Evolutionary conservation across 1,140 invertebrate genomes (phyloP).

Genomic region (Tetramorium parvispinum): DNA sequence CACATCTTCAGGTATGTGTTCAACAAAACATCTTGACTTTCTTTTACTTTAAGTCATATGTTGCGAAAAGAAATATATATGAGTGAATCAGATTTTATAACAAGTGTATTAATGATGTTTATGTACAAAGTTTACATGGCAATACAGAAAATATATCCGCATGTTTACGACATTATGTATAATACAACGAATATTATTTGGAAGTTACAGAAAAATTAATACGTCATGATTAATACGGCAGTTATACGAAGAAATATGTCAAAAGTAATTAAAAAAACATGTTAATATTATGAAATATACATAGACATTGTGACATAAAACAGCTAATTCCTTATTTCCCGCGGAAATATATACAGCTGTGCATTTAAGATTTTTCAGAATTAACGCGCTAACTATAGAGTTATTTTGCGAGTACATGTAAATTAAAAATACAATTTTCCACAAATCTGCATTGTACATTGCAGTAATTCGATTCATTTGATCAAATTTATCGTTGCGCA

Average conservation of each 20-base stretch:
- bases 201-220: constrained; percentile 41
- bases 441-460: constrained; percentile 25
- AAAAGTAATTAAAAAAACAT: constrained; percentile 26
- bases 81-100: constrained; percentile 62
- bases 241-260: constrained; percentile 37
- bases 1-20: not conserved
- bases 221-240: constrained; percentile 56
- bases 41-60: not conserved
- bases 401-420: constrained; percentile 38
- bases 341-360: constrained; percentile 46
- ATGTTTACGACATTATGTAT: constrained; percentile 63
- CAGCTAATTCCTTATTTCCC: constrained; percentile 42
- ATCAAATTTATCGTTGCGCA: not conserved
- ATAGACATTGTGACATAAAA: constrained; percentile 65
- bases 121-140: constrained; percentile 79
- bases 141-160: constrained; percentile 68
- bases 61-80: constrained; percentile 20
- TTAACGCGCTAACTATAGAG: not conserved
- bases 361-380: constrained; percentile 20
- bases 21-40: not conserved
- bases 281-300: constrained; percentile 62
- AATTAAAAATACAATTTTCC: constrained; percentile 33
- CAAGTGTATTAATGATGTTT: constrained; percentile 76
- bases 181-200: constrained; percentile 70
- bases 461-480: not conserved